Conservation (phyloP, 2,113 vertebrate species). For the Alexandromys fortis region DNA sequence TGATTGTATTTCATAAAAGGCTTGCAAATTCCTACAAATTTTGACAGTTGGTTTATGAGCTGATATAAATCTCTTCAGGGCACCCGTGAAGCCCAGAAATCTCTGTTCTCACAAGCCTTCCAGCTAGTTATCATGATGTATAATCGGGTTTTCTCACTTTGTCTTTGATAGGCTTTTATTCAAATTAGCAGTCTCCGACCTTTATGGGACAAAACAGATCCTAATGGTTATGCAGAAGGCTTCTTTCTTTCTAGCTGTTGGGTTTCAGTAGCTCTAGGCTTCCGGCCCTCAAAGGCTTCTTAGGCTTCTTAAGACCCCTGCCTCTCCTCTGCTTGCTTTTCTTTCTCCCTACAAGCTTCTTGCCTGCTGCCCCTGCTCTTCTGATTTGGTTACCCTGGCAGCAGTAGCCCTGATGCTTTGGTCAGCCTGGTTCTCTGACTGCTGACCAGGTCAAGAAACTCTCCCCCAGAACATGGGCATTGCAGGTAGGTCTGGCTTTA, state of each 20-base stretch:
- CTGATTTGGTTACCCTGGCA: neutral
- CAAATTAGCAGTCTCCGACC: neutral
- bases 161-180: neutral
- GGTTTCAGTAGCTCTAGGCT: neutral
- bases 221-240: neutral
- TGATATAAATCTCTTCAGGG: neutral
- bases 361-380: neutral
- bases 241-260: neutral
- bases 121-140: neutral
- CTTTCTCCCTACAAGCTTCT: neutral
- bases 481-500: neutral
- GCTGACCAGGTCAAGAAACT: neutral
- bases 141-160: neutral
- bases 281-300: neutral
- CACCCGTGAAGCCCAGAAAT: neutral
- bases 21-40: constrained; percentile 11
- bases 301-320: neutral
- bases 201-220: neutral
- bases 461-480: neutral
- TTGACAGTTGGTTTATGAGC: neutral
- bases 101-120: neutral
- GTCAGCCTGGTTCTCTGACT: neutral
- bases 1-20: neutral
- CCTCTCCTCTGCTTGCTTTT: neutral
- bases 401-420: neutral